Conservation (phyloP, 2,888 invertebrate genomes). For the Hydriomena furcata region DNA sequence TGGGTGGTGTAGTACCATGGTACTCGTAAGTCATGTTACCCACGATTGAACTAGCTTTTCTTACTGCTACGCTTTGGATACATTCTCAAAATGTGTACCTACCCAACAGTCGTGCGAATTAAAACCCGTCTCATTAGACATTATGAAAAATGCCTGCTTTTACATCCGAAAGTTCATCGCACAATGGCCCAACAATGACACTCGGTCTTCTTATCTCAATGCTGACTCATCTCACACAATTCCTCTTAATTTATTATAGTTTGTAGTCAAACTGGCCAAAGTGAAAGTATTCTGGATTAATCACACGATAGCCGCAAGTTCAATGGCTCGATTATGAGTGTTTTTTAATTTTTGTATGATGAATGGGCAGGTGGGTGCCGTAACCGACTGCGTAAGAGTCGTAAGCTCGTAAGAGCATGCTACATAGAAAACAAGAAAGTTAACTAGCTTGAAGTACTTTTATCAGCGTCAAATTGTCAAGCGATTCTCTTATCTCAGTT, state of each 20-base stretch:
- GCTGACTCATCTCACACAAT: slow-evolving; percentile 77
- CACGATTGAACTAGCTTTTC: not conserved
- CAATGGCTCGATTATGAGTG: slow-evolving; percentile 79
- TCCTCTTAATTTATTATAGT: slow-evolving; percentile 74
- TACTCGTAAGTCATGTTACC: too few species aligned
- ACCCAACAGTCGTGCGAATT: slow-evolving; percentile 64
- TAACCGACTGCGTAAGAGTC: slow-evolving; percentile 55
- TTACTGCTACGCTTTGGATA: not conserved
- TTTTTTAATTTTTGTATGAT: slow-evolving; percentile 66
- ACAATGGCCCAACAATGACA: slow-evolving; percentile 69
- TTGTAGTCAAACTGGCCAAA: slow-evolving; percentile 64
- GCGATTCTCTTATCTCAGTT: slow-evolving; percentile 42
- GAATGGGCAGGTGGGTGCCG: slow-evolving; percentile 62
- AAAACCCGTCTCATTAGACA: slow-evolving; percentile 64
- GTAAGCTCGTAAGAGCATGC: slow-evolving; percentile 53
- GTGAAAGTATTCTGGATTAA: slow-evolving; percentile 81
- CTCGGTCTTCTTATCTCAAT: slow-evolving; percentile 61
- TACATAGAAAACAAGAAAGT: slow-evolving; percentile 36
- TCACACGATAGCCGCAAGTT: slow-evolving; percentile 74
- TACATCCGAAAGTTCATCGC: slow-evolving; percentile 73
- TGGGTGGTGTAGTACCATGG: too few species aligned
- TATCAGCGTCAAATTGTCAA: slow-evolving; percentile 47
- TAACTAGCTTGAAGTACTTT: slow-evolving; percentile 38
- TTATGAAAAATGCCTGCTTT: slow-evolving; percentile 63
- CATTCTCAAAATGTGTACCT: slow-evolving; percentile 62